Conservation (phyloP, 2,797 vertebrate genomes). For the Anguilla marmorata region DNA sequence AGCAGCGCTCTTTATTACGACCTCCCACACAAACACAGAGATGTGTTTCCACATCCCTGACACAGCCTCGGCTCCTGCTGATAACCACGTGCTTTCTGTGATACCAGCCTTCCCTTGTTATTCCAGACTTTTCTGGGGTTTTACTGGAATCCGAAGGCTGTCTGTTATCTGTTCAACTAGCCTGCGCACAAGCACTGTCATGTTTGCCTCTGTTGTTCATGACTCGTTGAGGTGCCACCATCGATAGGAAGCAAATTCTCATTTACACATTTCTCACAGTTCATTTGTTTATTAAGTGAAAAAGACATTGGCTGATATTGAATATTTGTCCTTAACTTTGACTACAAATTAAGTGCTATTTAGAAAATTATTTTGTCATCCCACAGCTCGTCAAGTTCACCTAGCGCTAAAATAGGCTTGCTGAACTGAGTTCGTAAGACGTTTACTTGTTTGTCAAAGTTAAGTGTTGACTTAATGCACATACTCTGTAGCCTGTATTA, state of each 20-base stretch:
- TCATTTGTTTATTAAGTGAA: slow-evolving; percentile 39
- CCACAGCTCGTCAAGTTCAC: background rate
- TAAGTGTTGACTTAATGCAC: background rate
- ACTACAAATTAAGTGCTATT: background rate
- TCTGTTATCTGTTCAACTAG: background rate
- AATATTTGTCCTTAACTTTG: background rate
- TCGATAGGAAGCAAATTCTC: background rate
- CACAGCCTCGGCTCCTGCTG: slow-evolving; percentile 42
- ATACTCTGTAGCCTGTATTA: too few species aligned
- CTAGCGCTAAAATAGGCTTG: background rate
- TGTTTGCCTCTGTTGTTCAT: background rate
- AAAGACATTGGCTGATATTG: background rate
- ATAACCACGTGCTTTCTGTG: slow-evolving; percentile 20
- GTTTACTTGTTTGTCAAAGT: too few species aligned
- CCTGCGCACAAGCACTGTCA: slow-evolving; percentile 51
- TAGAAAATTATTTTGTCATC: background rate
- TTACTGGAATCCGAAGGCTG: slow-evolving; percentile 12
- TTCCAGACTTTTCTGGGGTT: background rate
- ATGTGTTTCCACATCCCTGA: slow-evolving; percentile 45
- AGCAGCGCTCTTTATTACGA: slow-evolving; percentile 50
- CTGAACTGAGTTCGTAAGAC: background rate
- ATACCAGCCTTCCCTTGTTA: slow-evolving; percentile 18
- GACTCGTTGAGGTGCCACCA: background rate
- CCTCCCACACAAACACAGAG: slow-evolving; percentile 48
- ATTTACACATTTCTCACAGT: slow-evolving; percentile 44